These are phyloP conservation scores for Corythornis leucogaster DNA, from an alignment of 2,797 vertebrate genomes.

Conservation along the genomic window DNA sequence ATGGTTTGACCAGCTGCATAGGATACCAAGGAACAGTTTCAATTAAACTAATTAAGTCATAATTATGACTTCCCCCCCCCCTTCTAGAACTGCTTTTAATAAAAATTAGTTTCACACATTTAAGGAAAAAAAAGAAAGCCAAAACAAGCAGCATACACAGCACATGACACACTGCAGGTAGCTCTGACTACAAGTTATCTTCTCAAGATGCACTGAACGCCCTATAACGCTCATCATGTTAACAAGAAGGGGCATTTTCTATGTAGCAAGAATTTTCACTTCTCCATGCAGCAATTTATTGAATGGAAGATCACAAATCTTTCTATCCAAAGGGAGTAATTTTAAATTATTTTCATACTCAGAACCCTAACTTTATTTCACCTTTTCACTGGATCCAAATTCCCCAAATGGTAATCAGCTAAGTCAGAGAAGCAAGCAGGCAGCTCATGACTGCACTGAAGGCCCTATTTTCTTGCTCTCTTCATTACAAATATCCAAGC, in stretches of 20 bases:
- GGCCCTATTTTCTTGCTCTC: not conserved
- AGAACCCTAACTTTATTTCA: not conserved
- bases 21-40: constrained; percentile 6
- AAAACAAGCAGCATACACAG: not conserved
- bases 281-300: not conserved
- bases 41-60: constrained; percentile 23
- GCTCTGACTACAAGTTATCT: not conserved
- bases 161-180: not conserved
- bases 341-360: not conserved
- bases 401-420: not conserved
- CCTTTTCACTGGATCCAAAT: not conserved
- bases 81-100: not conserved
- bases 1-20: not conserved
- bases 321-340: not conserved
- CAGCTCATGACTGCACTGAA: not conserved
- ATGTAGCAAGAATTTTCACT: not conserved
- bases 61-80: not conserved
- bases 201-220: not conserved
- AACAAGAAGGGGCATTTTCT: not conserved
- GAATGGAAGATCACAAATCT: not conserved
- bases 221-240: rapidly evolving
- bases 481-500: not conserved
- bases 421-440: not conserved
- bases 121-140: not conserved
- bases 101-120: constrained; percentile 1